Evolutionary conservation across 2,888 invertebrate genomes (phyloP), one percentile per base, ranked within the genome.

Genomic region (Cerastoderma edule): DNA sequence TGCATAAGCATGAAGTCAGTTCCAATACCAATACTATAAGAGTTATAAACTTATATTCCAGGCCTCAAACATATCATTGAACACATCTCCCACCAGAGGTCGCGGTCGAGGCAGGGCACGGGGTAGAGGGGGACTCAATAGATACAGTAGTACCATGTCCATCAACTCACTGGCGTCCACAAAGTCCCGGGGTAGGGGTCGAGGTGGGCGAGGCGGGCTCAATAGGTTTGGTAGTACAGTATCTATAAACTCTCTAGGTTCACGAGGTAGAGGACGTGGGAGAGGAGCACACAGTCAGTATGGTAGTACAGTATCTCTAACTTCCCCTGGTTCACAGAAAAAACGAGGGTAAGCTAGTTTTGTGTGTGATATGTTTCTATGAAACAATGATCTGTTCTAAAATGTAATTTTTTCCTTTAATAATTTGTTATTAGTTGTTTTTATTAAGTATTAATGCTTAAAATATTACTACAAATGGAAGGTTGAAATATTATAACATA

Each of bases 261-360:
- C 33, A 32, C 27, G 50, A 10, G 76, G 76, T 2, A 39, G 72
- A 10, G 72, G 71, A 24, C 53, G 69, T 30, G 74, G 73, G 33
- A 53, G n/a, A n/a, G n/a, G n/a, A n/a, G n/a, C n/a, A n/a, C n/a
- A n/a, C n/a, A n/a, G n/a, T n/a, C n/a, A n/a, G 68, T 66, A 53
- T 67, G 77, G 77, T n/a, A 73, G 72, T 32, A 69, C 66, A 39
- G 66, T 77, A 24, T 77, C 77, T 44, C 39, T 73, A 22, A 70
- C 57, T 56, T 65, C 65, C 5, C 35, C 67, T 27, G 72, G 63
- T 28, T 66, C 66, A 24, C 75, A 28, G 57, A 63, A 35, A 64
- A 68, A 32, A 22, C 69, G 60, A 46, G 44, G n/a, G 53, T 32
- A 48, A 68, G 73, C 27, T 10, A 66, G n/a, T n/a, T n/a, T n/a